Percentiles rank a stretch among this genome's conserved stretches.
phyloP scores from a whole-genome alignment of 2,888 invertebrate species.

The Caenorhabditis japonica region DNA sequence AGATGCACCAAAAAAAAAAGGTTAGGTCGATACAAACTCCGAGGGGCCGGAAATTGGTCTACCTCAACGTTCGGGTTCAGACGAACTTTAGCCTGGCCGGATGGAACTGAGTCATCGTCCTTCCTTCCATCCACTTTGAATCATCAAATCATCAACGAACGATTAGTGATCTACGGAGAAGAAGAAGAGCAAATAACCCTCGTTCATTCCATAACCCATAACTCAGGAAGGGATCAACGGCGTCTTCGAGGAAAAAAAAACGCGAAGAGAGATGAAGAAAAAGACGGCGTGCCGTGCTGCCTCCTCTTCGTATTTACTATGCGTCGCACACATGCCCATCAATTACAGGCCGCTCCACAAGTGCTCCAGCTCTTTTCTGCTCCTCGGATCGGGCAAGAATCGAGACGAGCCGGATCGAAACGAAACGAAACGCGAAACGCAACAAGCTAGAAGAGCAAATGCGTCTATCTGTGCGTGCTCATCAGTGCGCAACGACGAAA shows the following conservation, averaged over 20 bases:
- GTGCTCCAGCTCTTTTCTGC: conserved; percentile 11
- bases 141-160: no score
- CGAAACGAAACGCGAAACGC: neutral
- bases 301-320: conserved; percentile 8
- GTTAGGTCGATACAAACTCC: neutral
- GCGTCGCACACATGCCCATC: conserved; percentile 23
- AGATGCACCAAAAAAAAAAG: neutral
- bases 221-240: conserved; percentile 23
- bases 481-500: conserved; percentile 32
- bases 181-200: conserved; percentile 8
- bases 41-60: conserved; percentile 2
- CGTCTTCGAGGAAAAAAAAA: neutral
- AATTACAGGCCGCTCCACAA: conserved; percentile 11
- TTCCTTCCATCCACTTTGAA: no score
- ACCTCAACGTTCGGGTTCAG: no score
- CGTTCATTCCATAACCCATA: conserved; percentile 36
- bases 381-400: no score
- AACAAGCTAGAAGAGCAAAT: no score
- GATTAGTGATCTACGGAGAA: conserved; percentile 5
- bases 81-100: no score
- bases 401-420: no score
- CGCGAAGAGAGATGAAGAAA: conserved; percentile 2
- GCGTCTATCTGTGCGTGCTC: conserved; percentile 26
- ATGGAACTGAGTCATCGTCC: no score
- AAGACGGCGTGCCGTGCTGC: neutral